Conservation (phyloP, 1,140 invertebrate genomes). For the Coenobita brevimanus region DNA sequence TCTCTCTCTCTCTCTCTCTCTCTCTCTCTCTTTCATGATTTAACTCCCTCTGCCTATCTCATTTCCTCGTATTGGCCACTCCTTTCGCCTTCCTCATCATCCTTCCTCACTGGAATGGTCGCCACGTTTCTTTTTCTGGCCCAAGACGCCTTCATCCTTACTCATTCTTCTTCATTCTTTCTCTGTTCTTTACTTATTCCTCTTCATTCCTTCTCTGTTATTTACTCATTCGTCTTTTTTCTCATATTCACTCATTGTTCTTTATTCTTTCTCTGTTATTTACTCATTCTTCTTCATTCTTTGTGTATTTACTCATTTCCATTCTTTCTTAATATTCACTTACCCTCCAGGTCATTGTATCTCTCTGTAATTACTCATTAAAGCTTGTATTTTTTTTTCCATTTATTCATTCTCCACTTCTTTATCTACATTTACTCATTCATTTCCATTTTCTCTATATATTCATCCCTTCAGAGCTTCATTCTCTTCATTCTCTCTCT, state of each 20-base stretch:
- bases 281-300: neutral
- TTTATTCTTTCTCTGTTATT: neutral
- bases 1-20: neutral
- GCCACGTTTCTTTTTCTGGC: neutral
- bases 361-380: too few species aligned
- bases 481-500: neutral
- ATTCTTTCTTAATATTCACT: too few species aligned
- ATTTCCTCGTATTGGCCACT: neutral
- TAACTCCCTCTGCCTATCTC: neutral
- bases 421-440: too few species aligned
- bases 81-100: neutral
- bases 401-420: too few species aligned
- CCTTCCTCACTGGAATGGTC: too few species aligned
- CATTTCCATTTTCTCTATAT: too few species aligned
- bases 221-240: neutral
- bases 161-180: neutral
- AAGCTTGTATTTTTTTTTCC: too few species aligned
- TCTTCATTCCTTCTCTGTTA: neutral
- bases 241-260: neutral
- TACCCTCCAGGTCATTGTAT: too few species aligned
- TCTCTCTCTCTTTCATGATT: constrained; percentile 18
- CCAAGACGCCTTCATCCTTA: neutral
- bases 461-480: too few species aligned
- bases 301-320: neutral
- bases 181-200: neutral